Conservation (phyloP, 2,888 invertebrate species). For the Macrophya alboannulata region DNA sequence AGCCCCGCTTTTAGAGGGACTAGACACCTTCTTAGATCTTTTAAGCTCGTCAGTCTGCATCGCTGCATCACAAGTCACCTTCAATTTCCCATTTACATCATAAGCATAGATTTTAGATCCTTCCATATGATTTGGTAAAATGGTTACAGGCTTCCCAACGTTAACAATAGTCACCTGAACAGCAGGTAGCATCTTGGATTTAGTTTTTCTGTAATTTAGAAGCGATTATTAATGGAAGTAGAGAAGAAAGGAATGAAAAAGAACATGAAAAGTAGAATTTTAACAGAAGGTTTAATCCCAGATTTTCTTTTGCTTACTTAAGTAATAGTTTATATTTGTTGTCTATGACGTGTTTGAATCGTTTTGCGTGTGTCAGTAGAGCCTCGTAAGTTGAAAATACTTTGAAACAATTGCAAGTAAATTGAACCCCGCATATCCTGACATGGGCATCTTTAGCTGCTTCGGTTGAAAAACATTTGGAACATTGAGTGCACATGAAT, state of each 20-base stretch:
- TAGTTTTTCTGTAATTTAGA: conserved; percentile 62
- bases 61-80: conserved; percentile 69
- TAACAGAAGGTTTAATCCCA: background rate
- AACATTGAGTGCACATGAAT: conserved; percentile 75
- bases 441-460: conserved; percentile 77
- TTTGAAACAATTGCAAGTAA: conserved; percentile 75
- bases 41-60: conserved; percentile 75
- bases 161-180: conserved; percentile 54
- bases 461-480: conserved; percentile 78
- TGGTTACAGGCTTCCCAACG: conserved; percentile 67
- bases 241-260: background rate
- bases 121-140: conserved; percentile 64
- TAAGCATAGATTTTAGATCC: conserved; percentile 56
- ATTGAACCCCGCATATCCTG: conserved; percentile 77
- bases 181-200: conserved; percentile 59
- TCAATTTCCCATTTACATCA: conserved; percentile 57
- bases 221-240: background rate
- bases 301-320: conserved; percentile 64
- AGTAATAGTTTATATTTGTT: conserved; percentile 73
- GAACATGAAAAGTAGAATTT: background rate
- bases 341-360: conserved; percentile 73
- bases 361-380: conserved; percentile 78
- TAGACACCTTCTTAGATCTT: conserved; percentile 64
- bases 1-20: conserved; percentile 64
- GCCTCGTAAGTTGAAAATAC: conserved; percentile 78